These are phyloP conservation scores for Cynodonichthys magdalenae DNA, from an alignment of 2,797 vertebrate species.

Conservation along the genomic window DNA sequence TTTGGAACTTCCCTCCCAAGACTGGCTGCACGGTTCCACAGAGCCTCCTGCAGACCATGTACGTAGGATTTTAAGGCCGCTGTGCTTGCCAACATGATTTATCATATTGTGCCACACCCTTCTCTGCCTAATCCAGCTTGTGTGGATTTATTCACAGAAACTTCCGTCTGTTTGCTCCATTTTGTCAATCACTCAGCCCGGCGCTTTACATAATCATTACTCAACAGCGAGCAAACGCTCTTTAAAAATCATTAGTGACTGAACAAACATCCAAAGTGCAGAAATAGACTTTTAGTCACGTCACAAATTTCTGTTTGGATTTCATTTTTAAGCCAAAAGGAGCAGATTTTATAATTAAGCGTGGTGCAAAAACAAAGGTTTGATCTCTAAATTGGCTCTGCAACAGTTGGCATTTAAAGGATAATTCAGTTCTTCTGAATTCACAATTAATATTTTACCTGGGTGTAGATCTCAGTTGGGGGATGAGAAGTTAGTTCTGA, in stretches of 20 bases:
- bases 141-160: slow-evolving; percentile 57
- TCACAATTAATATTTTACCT: too few species aligned
- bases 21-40: slow-evolving; percentile 80
- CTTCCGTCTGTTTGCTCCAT: slow-evolving; percentile 62
- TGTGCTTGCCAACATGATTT: slow-evolving; percentile 29
- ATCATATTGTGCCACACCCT: slow-evolving; percentile 39
- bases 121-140: slow-evolving; percentile 31
- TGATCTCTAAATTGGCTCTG: slow-evolving; percentile 15
- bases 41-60: slow-evolving; percentile 83
- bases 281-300: slow-evolving; percentile 29
- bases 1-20: slow-evolving; percentile 82
- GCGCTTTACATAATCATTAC: slow-evolving; percentile 53
- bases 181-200: slow-evolving; percentile 56
- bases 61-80: slow-evolving; percentile 68
- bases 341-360: slow-evolving; percentile 25
- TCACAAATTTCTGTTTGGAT: slow-evolving; percentile 19
- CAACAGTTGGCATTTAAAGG: neutral
- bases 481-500: too few species aligned
- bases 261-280: slow-evolving; percentile 20
- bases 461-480: too few species aligned
- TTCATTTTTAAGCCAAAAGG: slow-evolving; percentile 23
- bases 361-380: slow-evolving; percentile 24
- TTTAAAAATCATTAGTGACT: slow-evolving; percentile 20
- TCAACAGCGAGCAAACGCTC: slow-evolving; percentile 6
- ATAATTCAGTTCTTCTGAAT: too few species aligned